phyloP scores from a whole-genome alignment of 2,888 invertebrate genomes.

The Belgica antarctica region DNA sequence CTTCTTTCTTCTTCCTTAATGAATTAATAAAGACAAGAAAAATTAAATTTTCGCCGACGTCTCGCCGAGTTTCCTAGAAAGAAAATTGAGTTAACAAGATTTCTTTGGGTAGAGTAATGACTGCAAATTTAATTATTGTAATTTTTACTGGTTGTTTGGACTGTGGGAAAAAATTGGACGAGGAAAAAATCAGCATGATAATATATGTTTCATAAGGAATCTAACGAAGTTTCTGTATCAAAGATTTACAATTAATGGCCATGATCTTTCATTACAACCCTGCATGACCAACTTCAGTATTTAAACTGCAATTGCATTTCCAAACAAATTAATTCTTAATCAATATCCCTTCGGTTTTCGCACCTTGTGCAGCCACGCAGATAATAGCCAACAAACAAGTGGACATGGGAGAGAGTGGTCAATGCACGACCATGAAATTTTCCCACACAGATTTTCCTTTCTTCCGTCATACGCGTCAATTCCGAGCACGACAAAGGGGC shows the following conservation, averaged over 20 bases:
- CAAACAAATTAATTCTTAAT: no score
- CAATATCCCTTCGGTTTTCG: no score
- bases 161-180: no score
- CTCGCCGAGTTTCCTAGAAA: slow-evolving; percentile 9
- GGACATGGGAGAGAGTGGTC: slow-evolving; percentile 12
- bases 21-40: slow-evolving; percentile 20
- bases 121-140: slow-evolving; percentile 13
- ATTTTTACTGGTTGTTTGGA: not conserved
- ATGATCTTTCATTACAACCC: no score
- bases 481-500: slow-evolving; percentile 6
- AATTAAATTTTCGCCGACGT: not conserved
- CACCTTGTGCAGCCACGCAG: no score
- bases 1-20: slow-evolving; percentile 30
- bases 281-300: no score
- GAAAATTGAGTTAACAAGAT: no score
- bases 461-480: not conserved
- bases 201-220: no score
- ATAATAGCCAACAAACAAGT: slow-evolving; percentile 12
- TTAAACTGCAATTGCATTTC: no score
- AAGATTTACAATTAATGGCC: no score
- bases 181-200: no score
- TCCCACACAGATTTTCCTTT: slow-evolving; percentile 18
- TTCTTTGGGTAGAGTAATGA: not conserved
- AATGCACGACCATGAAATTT: not conserved
- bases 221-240: no score